Evolutionary conservation across 2,888 invertebrate species (phyloP), one percentile per base, ranked within the genome.

Genomic region (Rhaphigaster nebulosa): DNA sequence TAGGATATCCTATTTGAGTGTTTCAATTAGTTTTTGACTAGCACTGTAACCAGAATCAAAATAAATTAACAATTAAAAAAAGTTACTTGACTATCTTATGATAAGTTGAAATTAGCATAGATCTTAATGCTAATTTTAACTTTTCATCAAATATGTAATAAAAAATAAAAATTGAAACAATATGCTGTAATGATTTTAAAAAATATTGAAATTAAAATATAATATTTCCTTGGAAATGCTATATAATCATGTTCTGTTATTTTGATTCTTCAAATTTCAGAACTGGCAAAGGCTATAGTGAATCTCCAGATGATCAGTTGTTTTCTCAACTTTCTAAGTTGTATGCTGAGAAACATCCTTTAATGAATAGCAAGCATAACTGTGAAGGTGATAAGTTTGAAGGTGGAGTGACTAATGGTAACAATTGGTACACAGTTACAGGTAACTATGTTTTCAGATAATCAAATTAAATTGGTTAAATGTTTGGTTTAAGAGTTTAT

Each of bases 351-450:
- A 95, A 95, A 70, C 96, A 98, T 94, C 95, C 95, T 0, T 94
- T 95, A 5, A 98, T 99, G 98, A 95, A 95, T 91, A 94, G 94
- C 18, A 98, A 98, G 0, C 95, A 96, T 92, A 95, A 96, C 15
- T 98, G 97, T 93, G 95, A 95, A 50, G 95, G 95, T 0, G 98
- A 98, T 92, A 94, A 95, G 92, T 98, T 98, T 93, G 93, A 94
- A 4, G 76, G 38, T 56, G 98, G 98, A 52, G 95, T 98, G 92
- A 98, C 98, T 8, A 99, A 99, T 93, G 99, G 99, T 20, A 98
- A 98, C 10, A 95, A 95, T 92, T 99, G 99, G 99, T 99, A 98
- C 94, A 96, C 96, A 93, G 96, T 98, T 0, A 94, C 95, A 94
- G 98, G 98, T 93, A 92, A 87, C 92, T 52, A 90, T 91, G 6